Conservation (phyloP, 1,140 invertebrate species). For the Anastrepha obliqua region DNA sequence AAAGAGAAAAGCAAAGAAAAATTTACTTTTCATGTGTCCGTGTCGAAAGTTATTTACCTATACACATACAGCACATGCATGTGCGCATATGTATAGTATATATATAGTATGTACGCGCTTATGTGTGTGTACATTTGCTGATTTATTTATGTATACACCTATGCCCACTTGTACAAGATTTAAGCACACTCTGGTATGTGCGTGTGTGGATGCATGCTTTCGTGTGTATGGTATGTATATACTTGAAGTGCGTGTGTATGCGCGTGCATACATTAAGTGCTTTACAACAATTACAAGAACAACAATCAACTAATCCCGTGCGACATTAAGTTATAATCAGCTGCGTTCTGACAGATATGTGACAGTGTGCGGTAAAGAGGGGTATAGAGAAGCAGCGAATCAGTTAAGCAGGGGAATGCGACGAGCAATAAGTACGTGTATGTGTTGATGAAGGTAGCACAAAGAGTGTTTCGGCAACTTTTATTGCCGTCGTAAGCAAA, state of each 20-base stretch:
- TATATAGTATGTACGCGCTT: neutral
- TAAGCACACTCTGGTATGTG: neutral
- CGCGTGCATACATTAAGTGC: slow-evolving; percentile 15
- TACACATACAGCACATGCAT: neutral
- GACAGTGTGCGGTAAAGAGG: neutral
- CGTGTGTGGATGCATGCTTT: neutral
- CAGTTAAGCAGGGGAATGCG: neutral
- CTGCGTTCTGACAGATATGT: slow-evolving; percentile 30
- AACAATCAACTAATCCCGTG: slow-evolving; percentile 36
- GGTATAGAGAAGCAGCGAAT: neutral
- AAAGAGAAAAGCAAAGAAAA: slow-evolving; percentile 52
- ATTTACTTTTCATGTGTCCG: slow-evolving; percentile 43
- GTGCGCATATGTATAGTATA: neutral
- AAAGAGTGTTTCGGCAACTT: neutral
- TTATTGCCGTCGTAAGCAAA: slow-evolving; percentile 14
- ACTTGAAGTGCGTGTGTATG: too few species aligned
- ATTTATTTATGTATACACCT: neutral
- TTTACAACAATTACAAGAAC: slow-evolving; percentile 22
- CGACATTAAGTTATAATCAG: slow-evolving; percentile 27
- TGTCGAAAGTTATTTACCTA: slow-evolving; percentile 41
- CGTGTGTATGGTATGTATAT: too few species aligned
- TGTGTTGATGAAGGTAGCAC: neutral
- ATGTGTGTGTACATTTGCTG: slow-evolving; percentile 1
- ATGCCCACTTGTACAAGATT: neutral
- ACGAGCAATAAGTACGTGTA: neutral